phyloP scores from a whole-genome alignment of 2,113 vertebrate species.

The Tachuris rubrigastra region DNA sequence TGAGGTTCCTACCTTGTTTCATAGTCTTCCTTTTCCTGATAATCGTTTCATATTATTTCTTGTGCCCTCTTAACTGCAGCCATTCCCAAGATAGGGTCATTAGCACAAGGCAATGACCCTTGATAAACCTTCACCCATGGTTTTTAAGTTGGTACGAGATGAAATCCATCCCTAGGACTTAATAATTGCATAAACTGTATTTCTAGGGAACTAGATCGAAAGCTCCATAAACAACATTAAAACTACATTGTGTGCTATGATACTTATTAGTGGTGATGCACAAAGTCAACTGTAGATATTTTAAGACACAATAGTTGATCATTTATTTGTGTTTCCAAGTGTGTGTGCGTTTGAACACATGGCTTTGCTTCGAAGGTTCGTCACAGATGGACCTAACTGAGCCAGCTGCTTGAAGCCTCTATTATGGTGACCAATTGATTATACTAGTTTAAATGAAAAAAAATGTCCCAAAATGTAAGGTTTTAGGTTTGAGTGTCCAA shows the following conservation, averaged over 20 bases:
- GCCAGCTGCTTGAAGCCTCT: conserved; percentile 33
- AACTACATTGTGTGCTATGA: not conserved
- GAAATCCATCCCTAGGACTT: not conserved
- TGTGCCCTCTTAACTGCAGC: not conserved
- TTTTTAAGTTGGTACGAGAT: not conserved
- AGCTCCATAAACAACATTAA: not conserved
- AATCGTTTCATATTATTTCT: not conserved
- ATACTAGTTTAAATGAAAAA: conserved; percentile 28
- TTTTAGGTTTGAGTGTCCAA: conserved; percentile 28
- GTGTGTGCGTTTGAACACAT: conserved; percentile 9
- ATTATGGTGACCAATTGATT: conserved; percentile 53
- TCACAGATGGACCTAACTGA: conserved; percentile 31
- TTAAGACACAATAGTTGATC: not conserved
- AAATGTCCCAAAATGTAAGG: conserved; percentile 4
- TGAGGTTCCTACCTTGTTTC: not conserved
- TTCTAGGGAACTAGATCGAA: not conserved
- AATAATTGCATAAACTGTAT: not conserved
- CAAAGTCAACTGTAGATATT: conserved; percentile 27
- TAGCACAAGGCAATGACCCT: not conserved
- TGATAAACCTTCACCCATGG: not conserved
- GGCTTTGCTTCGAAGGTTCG: conserved; percentile 4
- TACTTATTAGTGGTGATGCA: not conserved
- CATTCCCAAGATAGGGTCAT: not conserved
- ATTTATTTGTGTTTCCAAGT: not conserved
- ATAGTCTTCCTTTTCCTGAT: not conserved